These are phyloP conservation scores for Drosophila fuyamai DNA, from an alignment of 1,140 invertebrate genomes.

Conservation along the genomic window DNA sequence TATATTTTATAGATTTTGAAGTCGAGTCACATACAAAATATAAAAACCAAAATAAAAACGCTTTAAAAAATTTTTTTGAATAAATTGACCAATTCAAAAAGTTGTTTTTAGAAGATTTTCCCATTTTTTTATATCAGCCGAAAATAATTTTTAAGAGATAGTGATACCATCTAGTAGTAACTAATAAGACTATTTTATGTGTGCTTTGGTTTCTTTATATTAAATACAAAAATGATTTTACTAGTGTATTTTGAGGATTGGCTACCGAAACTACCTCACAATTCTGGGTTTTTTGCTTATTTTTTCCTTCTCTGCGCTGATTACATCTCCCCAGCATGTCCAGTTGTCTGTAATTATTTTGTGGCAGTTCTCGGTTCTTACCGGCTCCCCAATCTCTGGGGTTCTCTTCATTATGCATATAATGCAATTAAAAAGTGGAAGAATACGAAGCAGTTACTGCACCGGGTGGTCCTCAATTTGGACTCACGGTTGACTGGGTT, in stretches of 20 bases:
- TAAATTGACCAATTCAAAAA: too few species aligned
- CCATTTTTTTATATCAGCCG: too few species aligned
- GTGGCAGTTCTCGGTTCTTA: conserved; percentile 39
- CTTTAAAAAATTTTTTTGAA: too few species aligned
- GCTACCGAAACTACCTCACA: conserved; percentile 2
- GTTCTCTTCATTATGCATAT: conserved; percentile 71
- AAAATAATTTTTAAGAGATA: too few species aligned
- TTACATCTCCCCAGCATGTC: conserved; percentile 63
- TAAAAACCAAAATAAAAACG: too few species aligned
- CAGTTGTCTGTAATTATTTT: conserved; percentile 73
- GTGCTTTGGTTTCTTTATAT: too few species aligned
- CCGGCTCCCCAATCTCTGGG: conserved; percentile 48
- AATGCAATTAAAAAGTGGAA: conserved; percentile 73
- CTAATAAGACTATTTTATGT: too few species aligned
- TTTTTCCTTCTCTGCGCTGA: conserved; percentile 51
- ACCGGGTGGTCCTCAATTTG: conserved; percentile 40
- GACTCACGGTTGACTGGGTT: conserved; percentile 27
- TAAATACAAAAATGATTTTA: neutral
- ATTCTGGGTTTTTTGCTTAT: conserved; percentile 3
- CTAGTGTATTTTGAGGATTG: neutral
- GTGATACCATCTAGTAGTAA: too few species aligned
- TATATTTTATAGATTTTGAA: too few species aligned
- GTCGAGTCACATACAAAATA: too few species aligned
- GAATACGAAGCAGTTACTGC: conserved; percentile 33
- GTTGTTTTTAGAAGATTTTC: too few species aligned